Base-by-base conservation (phyloP, 2,797 vertebrate species). In the Botia almorhae region DNA sequence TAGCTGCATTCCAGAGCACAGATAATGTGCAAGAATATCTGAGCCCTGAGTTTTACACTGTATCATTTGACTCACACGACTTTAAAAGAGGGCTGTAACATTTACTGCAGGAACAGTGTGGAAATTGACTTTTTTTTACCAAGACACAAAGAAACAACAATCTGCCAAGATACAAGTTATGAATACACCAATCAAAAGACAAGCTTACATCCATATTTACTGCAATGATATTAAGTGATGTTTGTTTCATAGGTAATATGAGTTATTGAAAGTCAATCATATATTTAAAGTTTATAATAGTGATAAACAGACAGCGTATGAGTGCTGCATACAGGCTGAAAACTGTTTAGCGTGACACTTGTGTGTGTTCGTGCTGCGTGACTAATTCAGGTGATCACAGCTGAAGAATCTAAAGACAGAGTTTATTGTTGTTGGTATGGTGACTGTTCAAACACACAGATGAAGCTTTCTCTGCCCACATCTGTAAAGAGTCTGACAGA, bases 91-190 rank as follows among this genome's bases (percentile, higher is more conserved):
- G 82, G 68, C 63, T 69, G 58, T 92, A 89, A 93, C 89, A 91
- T 92, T 92, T 91, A 93, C 83, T 81, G 86, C 88, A 91, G 90
- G 89, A 91, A 89, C 90, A 55, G 73, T 78, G 69, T 72, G 87
- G 72, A 69, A 78, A 64, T 82, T 88, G 81, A 3, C 33, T 76
- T 56, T 50, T 56, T 50, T 53, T 64, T 3, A 0, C 43, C 63
- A 63, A 50, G 21, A 65, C 48, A 43, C 39, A 63, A 11, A 14
- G 72, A 76, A 23, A 58, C 36, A 77, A 48, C 23, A 69, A 19
- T 58, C 53, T 13, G 3, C 13, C 0, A 56, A 11, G 46, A 16
- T 19, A 39, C 0, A 56, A 14, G 16, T 67, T 46, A 48, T 58
- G 48, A 46, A 69, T 29, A 14, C 36, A 29, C 53, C 16, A 29